A percentile compares a stretch with the other conserved stretches of the same genome.
These are phyloP conservation scores for Pelodiscus sinensis DNA, from an alignment of 2,113 vertebrate species.

Conservation along the genomic window DNA sequence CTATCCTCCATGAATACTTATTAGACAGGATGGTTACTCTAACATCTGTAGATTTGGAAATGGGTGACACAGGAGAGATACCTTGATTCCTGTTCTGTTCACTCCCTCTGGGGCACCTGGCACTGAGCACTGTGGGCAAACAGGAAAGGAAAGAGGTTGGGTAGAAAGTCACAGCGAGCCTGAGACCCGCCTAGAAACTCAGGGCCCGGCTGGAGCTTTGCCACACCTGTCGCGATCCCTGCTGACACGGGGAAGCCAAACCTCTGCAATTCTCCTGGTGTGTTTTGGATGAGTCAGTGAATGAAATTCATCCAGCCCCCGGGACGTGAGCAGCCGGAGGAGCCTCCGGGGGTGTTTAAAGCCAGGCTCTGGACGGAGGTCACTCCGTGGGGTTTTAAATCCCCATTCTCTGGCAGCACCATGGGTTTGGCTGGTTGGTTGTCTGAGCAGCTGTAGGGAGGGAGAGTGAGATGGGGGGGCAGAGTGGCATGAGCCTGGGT, in stretches of 20 bases:
- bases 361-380: background rate
- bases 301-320: background rate
- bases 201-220: accelerated
- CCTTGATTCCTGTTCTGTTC: too few species aligned
- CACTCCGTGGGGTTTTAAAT: background rate
- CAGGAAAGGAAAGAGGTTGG: too few species aligned
- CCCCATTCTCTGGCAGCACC: background rate
- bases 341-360: background rate
- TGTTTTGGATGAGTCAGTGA: background rate
- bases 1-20: too few species aligned
- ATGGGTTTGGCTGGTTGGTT: background rate
- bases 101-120: too few species aligned
- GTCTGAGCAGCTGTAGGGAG: background rate
- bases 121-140: too few species aligned
- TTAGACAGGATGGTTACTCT: too few species aligned
- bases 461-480: background rate
- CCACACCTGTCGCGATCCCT: background rate
- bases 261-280: background rate
- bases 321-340: background rate
- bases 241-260: background rate
- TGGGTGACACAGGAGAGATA: too few species aligned
- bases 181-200: too few species aligned
- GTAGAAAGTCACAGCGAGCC: too few species aligned
- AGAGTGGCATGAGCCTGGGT: too few species aligned
- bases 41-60: too few species aligned